Conservation (phyloP, 1,140 invertebrate genomes). For the Charaxes varanes region DNA sequence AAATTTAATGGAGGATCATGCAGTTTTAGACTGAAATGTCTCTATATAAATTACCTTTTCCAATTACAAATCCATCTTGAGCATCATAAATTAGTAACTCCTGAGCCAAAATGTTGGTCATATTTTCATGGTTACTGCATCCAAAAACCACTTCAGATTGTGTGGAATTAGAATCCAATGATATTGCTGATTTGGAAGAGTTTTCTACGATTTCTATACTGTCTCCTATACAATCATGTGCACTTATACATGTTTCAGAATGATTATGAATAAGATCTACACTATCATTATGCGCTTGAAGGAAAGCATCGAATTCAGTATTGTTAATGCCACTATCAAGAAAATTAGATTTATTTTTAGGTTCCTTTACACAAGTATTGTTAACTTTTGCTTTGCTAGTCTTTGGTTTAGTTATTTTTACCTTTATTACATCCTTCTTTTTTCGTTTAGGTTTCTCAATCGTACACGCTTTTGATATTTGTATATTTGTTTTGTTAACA, state of each 20-base stretch:
- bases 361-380: slow-evolving; percentile 10
- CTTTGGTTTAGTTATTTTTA: slow-evolving; percentile 53
- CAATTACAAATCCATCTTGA: slow-evolving; percentile 14
- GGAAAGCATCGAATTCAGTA: slow-evolving; percentile 28
- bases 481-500: slow-evolving; percentile 9
- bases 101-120: slow-evolving; percentile 6
- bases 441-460: slow-evolving; percentile 17
- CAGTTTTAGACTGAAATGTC: too few relatives aligned
- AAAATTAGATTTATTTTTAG: slow-evolving; percentile 10
- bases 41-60: slow-evolving; percentile 12
- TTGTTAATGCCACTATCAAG: slow-evolving; percentile 36
- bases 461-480: too few relatives aligned
- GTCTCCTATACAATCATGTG: slow-evolving; percentile 46
- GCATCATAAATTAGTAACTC: slow-evolving; percentile 17
- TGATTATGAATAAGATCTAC: slow-evolving; percentile 60
- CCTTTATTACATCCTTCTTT: slow-evolving; percentile 59
- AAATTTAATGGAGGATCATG: too few relatives aligned
- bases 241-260: slow-evolving; percentile 57
- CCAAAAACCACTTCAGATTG: slow-evolving; percentile 4
- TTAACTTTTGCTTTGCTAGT: slow-evolving; percentile 21
- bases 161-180: slow-evolving; percentile 31
- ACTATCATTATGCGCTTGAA: slow-evolving; percentile 30
- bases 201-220: slow-evolving; percentile 51
- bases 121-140: background rate
- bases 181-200: slow-evolving; percentile 30